A percentile compares a stretch with the other conserved stretches of the same genome.
phyloP scores from a whole-genome alignment of 2,113 vertebrate species.

The Clarias magur region DNA sequence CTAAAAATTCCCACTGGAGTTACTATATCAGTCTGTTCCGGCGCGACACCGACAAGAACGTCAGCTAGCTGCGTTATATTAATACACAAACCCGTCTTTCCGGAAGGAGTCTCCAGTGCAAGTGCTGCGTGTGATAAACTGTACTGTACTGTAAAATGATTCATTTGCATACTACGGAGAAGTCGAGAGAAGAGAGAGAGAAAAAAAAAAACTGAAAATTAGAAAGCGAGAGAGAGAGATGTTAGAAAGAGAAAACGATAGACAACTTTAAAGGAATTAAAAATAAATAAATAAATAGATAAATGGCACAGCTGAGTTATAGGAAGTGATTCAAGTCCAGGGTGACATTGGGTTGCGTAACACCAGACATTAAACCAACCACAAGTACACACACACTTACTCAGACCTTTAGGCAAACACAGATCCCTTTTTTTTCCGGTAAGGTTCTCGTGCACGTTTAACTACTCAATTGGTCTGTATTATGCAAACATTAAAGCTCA shows the following conservation, averaged over 20 bases:
- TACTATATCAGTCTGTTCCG: background rate
- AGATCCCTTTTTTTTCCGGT: no score
- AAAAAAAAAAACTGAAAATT: background rate
- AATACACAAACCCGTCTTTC: background rate
- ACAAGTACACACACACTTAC: background rate
- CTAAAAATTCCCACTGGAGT: background rate
- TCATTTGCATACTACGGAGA: background rate
- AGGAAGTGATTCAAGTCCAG: background rate
- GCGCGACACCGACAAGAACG: background rate
- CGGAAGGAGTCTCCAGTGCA: background rate
- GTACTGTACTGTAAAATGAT: no score
- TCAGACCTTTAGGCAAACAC: background rate
- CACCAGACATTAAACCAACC: background rate
- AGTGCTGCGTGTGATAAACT: no score
- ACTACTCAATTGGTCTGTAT: no score
- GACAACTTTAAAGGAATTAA: background rate
- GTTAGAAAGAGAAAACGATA: background rate
- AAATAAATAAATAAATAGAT: background rate
- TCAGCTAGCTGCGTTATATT: no score
- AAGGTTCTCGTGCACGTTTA: no score
- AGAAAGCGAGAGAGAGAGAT: background rate
- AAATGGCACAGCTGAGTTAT: background rate
- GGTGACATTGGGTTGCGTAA: background rate
- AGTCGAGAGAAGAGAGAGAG: background rate
- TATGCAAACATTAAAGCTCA: no score